Evolutionary conservation across 2,888 invertebrate species (phyloP).

Genomic region (Lomographa bimaculata): DNA sequence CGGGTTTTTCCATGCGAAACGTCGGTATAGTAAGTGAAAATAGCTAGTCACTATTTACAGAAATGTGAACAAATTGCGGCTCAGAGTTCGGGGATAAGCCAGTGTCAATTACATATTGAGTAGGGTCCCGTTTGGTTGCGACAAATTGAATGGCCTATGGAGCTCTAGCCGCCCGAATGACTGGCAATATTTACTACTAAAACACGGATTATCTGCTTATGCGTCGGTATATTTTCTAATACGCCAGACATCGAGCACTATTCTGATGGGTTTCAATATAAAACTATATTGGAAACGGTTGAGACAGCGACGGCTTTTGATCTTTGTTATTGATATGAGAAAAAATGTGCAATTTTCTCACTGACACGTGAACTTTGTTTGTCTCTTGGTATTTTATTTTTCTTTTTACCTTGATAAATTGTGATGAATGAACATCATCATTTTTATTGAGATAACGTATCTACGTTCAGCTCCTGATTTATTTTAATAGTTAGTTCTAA

Average conservation of each 20-base stretch:
- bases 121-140: slow-evolving; percentile 65
- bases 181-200: slow-evolving; percentile 73
- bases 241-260: slow-evolving; percentile 31
- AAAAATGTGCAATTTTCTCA: slow-evolving; percentile 31
- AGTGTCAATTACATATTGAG: slow-evolving; percentile 79
- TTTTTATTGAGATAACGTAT: too few species aligned
- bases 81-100: slow-evolving; percentile 74
- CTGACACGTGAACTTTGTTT: slow-evolving; percentile 27
- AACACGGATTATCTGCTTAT: slow-evolving; percentile 55
- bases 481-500: too few species aligned
- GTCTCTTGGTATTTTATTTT: slow-evolving; percentile 9
- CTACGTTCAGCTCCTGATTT: too few species aligned
- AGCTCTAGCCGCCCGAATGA: slow-evolving; percentile 51
- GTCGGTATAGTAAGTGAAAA: slow-evolving; percentile 44
- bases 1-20: slow-evolving; percentile 35
- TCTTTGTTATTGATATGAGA: slow-evolving; percentile 38
- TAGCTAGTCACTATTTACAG: slow-evolving; percentile 58
- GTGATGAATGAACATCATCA: too few species aligned
- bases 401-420: slow-evolving; percentile 14
- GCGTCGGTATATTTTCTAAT: slow-evolving; percentile 54
- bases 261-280: slow-evolving; percentile 37
- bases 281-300: slow-evolving; percentile 33
- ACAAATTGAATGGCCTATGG: slow-evolving; percentile 76
- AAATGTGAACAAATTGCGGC: slow-evolving; percentile 72
- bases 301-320: slow-evolving; percentile 33